Conservation (phyloP, 2,113 vertebrate genomes). For the Isurus oxyrinchus region DNA sequence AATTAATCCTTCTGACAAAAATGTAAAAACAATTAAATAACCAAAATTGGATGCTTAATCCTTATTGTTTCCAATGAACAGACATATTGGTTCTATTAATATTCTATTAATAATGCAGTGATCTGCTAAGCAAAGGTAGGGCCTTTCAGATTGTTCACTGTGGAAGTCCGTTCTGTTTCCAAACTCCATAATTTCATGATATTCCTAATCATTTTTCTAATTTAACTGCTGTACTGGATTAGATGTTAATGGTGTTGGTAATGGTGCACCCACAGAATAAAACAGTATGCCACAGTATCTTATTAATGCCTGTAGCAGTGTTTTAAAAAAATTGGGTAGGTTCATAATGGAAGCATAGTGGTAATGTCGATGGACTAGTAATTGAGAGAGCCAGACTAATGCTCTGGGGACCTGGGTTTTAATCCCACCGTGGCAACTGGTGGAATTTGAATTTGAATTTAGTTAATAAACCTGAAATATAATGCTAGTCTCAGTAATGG, state of each 20-base stretch:
- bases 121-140: not conserved
- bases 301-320: not conserved
- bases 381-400: too few relatives aligned
- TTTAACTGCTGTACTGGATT: not conserved
- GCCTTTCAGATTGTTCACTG: not conserved
- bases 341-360: not conserved
- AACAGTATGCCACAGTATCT: too few relatives aligned
- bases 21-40: not conserved
- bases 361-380: too few relatives aligned
- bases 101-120: not conserved
- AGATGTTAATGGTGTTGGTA: not conserved
- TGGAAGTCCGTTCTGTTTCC: not conserved
- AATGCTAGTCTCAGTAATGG: too few relatives aligned
- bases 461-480: too few relatives aligned
- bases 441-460: too few relatives aligned
- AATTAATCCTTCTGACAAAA: not conserved
- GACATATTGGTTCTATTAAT: not conserved
- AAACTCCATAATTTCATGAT: not conserved
- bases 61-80: not conserved
- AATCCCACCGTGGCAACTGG: too few relatives aligned
- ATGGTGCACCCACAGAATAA: too few relatives aligned
- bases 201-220: not conserved
- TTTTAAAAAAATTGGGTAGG: not conserved
- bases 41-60: not conserved
- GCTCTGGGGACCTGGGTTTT: too few relatives aligned